Evolutionary conservation across 2,888 invertebrate species (phyloP).

Genomic region (Holacanthella duospinosa): DNA sequence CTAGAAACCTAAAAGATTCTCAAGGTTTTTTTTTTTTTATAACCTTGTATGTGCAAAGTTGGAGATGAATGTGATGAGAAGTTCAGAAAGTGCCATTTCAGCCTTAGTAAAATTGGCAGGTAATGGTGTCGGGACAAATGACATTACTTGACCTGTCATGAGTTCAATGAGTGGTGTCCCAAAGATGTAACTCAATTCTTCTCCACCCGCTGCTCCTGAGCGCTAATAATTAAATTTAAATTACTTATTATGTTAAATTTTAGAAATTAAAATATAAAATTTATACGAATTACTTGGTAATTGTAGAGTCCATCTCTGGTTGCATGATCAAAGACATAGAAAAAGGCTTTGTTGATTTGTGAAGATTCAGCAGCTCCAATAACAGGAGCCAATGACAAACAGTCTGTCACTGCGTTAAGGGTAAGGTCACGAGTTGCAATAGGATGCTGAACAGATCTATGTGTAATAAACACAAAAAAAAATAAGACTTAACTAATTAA

Average conservation of each 20-base stretch:
- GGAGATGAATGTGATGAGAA: constrained; percentile 60
- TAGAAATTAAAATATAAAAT: too few relatives aligned
- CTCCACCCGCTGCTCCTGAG: constrained; percentile 63
- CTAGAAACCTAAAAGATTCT: too few relatives aligned
- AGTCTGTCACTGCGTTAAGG: constrained; percentile 73
- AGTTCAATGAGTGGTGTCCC: constrained; percentile 59
- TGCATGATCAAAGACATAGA: constrained; percentile 73
- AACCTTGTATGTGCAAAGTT: constrained; percentile 42
- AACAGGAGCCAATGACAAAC: constrained; percentile 66
- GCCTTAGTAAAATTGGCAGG: constrained; percentile 62
- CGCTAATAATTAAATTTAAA: constrained; percentile 52
- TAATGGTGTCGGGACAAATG: constrained; percentile 50
- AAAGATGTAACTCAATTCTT: constrained; percentile 63
- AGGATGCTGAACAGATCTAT: constrained; percentile 67
- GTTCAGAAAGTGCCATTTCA: constrained; percentile 63
- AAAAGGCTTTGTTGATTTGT: constrained; percentile 55
- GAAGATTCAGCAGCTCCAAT: constrained; percentile 60
- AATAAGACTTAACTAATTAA: too few relatives aligned
- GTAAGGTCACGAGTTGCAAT: constrained; percentile 75
- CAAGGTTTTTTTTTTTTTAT: too few relatives aligned
- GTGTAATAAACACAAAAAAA: too few relatives aligned
- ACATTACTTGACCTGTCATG: constrained; percentile 23
- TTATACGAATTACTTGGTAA: constrained; percentile 53
- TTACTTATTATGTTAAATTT: background rate
- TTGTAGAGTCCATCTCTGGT: constrained; percentile 61